Base-by-base conservation (phyloP, 2,113 vertebrate genomes). In the Grallaria varia region DNA sequence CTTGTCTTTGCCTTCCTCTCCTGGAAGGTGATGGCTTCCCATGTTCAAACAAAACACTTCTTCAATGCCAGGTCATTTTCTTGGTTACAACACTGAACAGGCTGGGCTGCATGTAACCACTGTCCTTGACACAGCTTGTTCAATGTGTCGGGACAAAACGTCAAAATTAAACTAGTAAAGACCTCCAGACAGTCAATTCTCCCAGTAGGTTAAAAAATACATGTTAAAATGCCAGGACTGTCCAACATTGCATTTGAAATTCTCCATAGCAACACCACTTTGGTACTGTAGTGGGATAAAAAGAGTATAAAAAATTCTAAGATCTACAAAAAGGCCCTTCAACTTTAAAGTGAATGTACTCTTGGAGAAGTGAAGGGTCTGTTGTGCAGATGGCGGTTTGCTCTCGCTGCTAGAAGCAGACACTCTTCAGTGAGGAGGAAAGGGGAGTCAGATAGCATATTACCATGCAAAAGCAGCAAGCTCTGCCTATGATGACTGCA, bases 401-500 rank as follows among this genome's bases (percentile, higher is more conserved):
- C 92, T 94, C 72, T 81, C 78, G 1, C 10, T 28, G 75, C 81
- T 85, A 64, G 92, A 53, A 92, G 93, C 63, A 87, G 90, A 6
- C 84, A 24, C 85, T 27, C 67, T 40, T 31, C 6, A 10, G 80
- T 0, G n/a, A 6, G 91, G 89, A 88, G 88, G 66, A 45, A 50
- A 66, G 56, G 72, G 69, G 79, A 85, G 67, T 84, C 90, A 52
- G 79, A 76, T 87, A 56, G 90, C 25, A 5, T 91, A 93, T 94
- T 87, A 67, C 91, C 86, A 84, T 91, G 94, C 94, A 44, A 87
- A 95, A 94, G 89, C 88, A 40, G 85, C 80, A 9, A 79, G 67
- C 88, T 56, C 89, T 95, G 79, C 94, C 87, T 28, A 58, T 21
- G 91, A 87, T 75, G 89, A 91, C 96, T 81, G 98, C 89, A 95